Base-by-base conservation (phyloP, 2,888 invertebrate genomes). In the Tetanocera ferruginea region DNA sequence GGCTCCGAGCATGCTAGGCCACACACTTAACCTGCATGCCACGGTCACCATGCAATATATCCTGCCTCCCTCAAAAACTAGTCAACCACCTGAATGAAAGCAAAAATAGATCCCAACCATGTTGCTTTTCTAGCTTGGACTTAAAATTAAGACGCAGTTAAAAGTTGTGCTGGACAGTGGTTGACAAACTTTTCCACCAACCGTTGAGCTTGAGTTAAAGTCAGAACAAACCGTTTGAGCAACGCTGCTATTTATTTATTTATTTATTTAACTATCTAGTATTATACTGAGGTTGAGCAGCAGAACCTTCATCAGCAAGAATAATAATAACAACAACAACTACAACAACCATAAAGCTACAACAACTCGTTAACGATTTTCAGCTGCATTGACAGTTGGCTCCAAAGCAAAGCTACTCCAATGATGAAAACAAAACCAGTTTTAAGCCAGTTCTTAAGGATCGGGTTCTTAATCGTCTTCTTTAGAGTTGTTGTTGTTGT, bases 141-240 rank as follows among this genome's bases (percentile, higher is more conserved):
- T 66, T 14, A 49, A 86, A 86, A 86, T 86, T 85, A 85, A 85
- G 85, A 85, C 85, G 85, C 86, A 85, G 85, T 85, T 85, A 85
- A 85, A 85, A 85, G 85, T 85, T 82, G 85, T 23, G 49, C 49
- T 9, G 28, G 9, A 1, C 49, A 49, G 51, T 17, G 69, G 5
- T 49, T 8, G 23, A 28, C 67, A 67, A 67, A 37, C 67, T 67
- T 67, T 67, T 67, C 1, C 57, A n/a, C 23, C 5, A 19, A 23
- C 19, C 3, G 5, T 14, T 11, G 25, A 19, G 8, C n/a, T 25
- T 25, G 4, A 17, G 3, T 23, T 25, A 60, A 5, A 8, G 9
- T 5, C 23, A 11, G 25, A 60, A 60, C 11, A 60, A 43, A 14
- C 43, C 43, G 11, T 43, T 43, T 23, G 19, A 2, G 28, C 23